Evolutionary conservation across 2,797 vertebrate genomes (phyloP).

Genomic region (Chromis chromis): DNA sequence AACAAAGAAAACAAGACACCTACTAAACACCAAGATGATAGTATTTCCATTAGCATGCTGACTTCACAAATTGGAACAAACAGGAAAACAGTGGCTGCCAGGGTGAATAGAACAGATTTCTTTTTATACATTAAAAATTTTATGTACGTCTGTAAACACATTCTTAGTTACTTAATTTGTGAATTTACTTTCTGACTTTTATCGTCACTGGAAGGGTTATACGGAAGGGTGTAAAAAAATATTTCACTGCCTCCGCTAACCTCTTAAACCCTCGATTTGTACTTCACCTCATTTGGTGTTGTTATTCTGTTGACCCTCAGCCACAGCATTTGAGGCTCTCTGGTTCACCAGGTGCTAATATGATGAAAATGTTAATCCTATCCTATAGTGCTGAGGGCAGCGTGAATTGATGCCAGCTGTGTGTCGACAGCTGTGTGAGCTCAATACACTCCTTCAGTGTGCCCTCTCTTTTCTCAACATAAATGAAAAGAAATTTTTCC

Average conservation of each 20-base stretch:
- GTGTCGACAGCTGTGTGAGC: slow-evolving; percentile 59
- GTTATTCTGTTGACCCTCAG: slow-evolving; percentile 21
- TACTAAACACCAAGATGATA: no score
- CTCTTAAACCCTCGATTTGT: neutral
- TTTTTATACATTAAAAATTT: neutral
- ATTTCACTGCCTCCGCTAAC: neutral
- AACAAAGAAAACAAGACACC: no score
- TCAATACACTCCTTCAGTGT: slow-evolving; percentile 46
- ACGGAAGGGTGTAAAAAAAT: neutral
- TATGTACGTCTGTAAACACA: neutral
- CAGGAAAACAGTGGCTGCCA: neutral
- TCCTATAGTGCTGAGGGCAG: slow-evolving; percentile 57
- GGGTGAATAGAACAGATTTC: neutral
- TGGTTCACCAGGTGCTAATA: slow-evolving; percentile 58
- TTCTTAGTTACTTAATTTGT: neutral
- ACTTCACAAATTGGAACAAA: neutral
- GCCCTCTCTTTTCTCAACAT: slow-evolving; percentile 42
- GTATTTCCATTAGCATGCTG: no score
- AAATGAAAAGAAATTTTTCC: slow-evolving; percentile 60
- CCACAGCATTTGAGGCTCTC: slow-evolving; percentile 33
- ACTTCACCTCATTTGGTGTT: slow-evolving; percentile 21
- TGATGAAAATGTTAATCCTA: slow-evolving; percentile 61
- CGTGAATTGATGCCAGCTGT: slow-evolving; percentile 60
- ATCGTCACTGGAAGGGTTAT: neutral
- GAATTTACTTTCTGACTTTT: slow-evolving; percentile 5